These are phyloP conservation scores for Metaphire vulgaris DNA, from an alignment of 1,140 invertebrate genomes.

Conservation along the genomic window DNA sequence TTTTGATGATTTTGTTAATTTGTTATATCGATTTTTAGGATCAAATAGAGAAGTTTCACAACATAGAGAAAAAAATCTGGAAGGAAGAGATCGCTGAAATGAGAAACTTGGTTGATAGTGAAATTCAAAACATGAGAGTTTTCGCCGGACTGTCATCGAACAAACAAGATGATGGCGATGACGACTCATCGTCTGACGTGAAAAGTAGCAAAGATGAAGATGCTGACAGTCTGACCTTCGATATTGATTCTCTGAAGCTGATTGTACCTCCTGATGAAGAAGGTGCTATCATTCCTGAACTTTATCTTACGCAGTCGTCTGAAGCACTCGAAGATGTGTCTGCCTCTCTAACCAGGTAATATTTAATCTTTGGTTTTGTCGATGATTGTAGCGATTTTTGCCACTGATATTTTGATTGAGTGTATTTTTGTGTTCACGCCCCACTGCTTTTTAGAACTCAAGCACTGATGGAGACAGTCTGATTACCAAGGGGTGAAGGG, in stretches of 20 bases:
- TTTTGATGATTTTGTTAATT: not conserved
- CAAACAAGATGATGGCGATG: not conserved
- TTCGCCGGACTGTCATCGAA: not conserved
- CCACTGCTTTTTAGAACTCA: too few relatives aligned
- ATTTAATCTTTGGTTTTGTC: too few relatives aligned
- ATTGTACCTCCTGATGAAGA: not conserved
- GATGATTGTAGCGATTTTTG: too few relatives aligned
- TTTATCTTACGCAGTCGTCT: not conserved
- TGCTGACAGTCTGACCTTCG: not conserved
- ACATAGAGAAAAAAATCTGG: slow-evolving; percentile 15
- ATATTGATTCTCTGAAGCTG: not conserved
- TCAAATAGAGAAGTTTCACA: slow-evolving; percentile 14
- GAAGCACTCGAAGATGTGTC: not conserved
- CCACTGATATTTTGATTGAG: too few relatives aligned
- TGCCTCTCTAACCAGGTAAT: not conserved
- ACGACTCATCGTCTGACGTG: not conserved
- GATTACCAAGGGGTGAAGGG: too few relatives aligned
- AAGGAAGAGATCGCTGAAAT: slow-evolving; percentile 6
- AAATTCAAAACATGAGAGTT: not conserved
- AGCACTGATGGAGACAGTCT: too few relatives aligned
- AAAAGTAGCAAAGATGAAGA: not conserved
- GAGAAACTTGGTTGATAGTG: slow-evolving; percentile 1
- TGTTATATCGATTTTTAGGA: too few relatives aligned
- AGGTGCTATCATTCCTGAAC: not conserved
- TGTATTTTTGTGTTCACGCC: too few relatives aligned